These are phyloP conservation scores for Gavialis gangeticus DNA, from an alignment of 2,113 vertebrate species.

Conservation along the genomic window DNA sequence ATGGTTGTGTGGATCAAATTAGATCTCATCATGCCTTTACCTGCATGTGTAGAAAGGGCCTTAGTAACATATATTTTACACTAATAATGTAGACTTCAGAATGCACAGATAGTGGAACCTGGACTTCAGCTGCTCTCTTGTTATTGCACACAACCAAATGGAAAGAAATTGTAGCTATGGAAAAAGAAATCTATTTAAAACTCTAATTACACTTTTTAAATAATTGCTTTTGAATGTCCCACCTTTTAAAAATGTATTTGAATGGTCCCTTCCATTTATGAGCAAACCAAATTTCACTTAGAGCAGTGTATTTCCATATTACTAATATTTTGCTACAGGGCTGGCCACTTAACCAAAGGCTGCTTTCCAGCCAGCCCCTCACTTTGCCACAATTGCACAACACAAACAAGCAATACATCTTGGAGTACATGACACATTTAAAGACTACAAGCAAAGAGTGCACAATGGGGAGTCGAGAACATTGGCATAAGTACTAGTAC, in stretches of 20 bases:
- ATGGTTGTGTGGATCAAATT: background rate
- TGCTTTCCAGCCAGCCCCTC: slow-evolving; percentile 56
- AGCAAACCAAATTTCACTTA: slow-evolving; percentile 60
- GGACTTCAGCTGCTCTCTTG: background rate
- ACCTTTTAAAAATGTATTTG: background rate
- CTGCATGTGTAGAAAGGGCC: background rate
- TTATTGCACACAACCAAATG: background rate
- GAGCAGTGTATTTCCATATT: slow-evolving; percentile 66
- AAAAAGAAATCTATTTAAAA: background rate
- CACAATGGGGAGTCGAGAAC: background rate
- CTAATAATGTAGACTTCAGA: background rate
- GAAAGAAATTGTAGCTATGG: fast-evolving
- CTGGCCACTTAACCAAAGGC: slow-evolving; percentile 57
- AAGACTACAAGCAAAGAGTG: slow-evolving; percentile 53
- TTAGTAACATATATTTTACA: background rate
- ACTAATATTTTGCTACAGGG: slow-evolving; percentile 73
- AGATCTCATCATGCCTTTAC: too few species aligned
- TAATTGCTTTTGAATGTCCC: background rate
- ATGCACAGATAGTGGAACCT: background rate
- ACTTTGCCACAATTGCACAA: slow-evolving; percentile 75
- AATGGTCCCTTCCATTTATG: slow-evolving; percentile 43
- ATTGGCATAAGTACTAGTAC: slow-evolving; percentile 9
- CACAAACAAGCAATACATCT: slow-evolving; percentile 62
- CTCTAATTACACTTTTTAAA: background rate
- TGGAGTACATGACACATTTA: slow-evolving; percentile 37